phyloP scores from a whole-genome alignment of 2,113 vertebrate genomes.

The Charadrius vociferus region DNA sequence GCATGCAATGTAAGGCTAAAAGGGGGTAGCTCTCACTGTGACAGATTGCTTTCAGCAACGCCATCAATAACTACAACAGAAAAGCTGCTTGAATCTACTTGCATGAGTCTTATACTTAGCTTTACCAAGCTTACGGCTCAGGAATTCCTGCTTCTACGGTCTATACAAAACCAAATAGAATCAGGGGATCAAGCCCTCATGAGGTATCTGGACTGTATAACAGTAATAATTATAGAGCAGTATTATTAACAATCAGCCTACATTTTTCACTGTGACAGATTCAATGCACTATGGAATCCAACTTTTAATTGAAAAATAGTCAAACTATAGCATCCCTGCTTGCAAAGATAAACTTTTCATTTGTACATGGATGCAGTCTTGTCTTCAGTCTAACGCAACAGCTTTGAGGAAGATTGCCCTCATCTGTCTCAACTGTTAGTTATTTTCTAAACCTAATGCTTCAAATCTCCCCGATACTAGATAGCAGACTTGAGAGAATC shows the following conservation, averaged over 20 bases:
- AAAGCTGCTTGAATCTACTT: conserved; percentile 45
- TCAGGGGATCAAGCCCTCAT: conserved; percentile 27
- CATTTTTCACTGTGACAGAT: conserved; percentile 64
- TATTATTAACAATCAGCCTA: conserved; percentile 48
- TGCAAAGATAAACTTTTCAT: conserved; percentile 59
- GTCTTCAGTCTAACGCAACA: conserved; percentile 29
- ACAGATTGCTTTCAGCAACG: conserved; percentile 41
- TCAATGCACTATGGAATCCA: conserved; percentile 51
- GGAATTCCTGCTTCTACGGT: background rate
- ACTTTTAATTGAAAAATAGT: conserved; percentile 67
- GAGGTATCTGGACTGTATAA: conserved; percentile 58
- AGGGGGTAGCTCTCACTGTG: background rate
- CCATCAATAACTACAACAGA: conserved; percentile 24
- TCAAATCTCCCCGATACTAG: background rate
- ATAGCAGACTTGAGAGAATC: background rate
- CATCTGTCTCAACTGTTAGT: conserved; percentile 22
- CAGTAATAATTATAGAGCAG: conserved; percentile 51
- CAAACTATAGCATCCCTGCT: conserved; percentile 30
- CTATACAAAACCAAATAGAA: conserved; percentile 10
- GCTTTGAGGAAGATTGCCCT: conserved; percentile 56
- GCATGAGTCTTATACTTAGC: background rate
- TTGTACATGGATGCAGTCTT: conserved; percentile 16
- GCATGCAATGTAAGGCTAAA: background rate
- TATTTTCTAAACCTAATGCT: conserved; percentile 23
- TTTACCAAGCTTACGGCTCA: background rate